Base-by-base conservation (phyloP, 2,113 vertebrate genomes). In the Trochalopteron elliotii region DNA sequence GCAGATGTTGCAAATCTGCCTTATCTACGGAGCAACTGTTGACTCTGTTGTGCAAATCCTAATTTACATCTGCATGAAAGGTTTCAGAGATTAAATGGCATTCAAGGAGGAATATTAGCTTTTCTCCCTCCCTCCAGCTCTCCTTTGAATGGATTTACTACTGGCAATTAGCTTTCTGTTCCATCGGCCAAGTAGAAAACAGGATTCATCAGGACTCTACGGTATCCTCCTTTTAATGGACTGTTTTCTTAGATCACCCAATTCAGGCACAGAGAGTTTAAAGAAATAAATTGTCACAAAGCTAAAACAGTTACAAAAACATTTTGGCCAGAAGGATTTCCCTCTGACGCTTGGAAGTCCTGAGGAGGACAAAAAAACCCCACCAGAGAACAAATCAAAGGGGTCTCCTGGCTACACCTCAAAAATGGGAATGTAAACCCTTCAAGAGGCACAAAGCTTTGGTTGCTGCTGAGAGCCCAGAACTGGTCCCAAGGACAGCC, bases 1-100 rank as follows among this genome's bases (percentile, higher is more conserved):
- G 95, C 97, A 97, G 97, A 97, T 97, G 97, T 97, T 96, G 87
- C 95, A 97, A 96, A 97, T 97, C 97, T 97, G 95, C 94, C 95
- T 96, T 96, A 93, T 96, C 93, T 93, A 56, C 2, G 0, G 81
- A 95, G 96, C 91, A 96, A 97, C 95, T 96, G 96, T 96, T 96
- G 97, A 97, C 94, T 95, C 92, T 94, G 95, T 95, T 97, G 93
- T 94, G 93, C 86, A 96, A 97, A 96, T 97, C 95, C 94, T 97
- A 94, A 97, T 96, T 97, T 97, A 97, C 95, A 97, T 97, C 93
- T 96, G 92, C 93, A 95, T 95, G 94, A 96, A 93, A 96, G 96
- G 97, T 95, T 97, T 93, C 93, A 96, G 95, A 96, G 96, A 96
- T 95, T 95, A 97, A 96, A 96, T 92, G 95, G 92, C 93, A 94